A percentile compares a stretch with the other conserved stretches of the same genome.
Evolutionary conservation across 2,113 vertebrate species (phyloP).

Genomic region (Noturus placidus): DNA sequence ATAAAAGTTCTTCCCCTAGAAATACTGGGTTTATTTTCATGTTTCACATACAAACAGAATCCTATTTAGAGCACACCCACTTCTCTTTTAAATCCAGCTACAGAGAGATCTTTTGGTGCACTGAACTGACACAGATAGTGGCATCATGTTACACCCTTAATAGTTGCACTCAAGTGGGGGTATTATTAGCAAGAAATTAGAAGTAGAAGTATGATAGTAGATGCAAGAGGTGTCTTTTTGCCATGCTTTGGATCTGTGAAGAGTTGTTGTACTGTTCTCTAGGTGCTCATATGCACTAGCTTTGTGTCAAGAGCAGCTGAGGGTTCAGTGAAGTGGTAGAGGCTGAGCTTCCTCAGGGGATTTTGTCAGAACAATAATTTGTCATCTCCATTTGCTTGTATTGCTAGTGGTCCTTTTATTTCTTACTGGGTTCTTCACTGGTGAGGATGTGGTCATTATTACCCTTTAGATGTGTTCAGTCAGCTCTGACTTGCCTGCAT

Average conservation of each 20-base stretch:
- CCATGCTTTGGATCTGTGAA: not conserved
- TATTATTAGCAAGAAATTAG: not conserved
- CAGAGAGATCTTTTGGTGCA: not conserved
- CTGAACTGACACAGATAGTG: not conserved
- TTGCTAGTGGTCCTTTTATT: not conserved
- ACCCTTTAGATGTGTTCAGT: not conserved
- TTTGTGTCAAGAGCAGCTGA: conserved; percentile 10
- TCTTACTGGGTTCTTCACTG: not conserved
- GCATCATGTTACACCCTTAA: not conserved
- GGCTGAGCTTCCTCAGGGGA: not conserved
- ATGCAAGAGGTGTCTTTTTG: not conserved
- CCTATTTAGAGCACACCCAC: not conserved
- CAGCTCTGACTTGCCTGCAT: not conserved
- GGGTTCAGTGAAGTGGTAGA: not conserved
- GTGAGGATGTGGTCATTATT: not conserved
- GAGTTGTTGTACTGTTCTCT: not conserved
- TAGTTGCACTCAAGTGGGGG: conserved; percentile 10
- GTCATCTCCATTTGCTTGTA: not conserved
- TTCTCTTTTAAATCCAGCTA: not conserved
- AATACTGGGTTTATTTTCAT: not conserved
- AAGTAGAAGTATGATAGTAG: not conserved
- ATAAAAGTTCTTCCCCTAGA: not conserved
- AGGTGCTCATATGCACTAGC: not conserved
- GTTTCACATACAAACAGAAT: not conserved
- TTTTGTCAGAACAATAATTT: not conserved